Evolutionary conservation across 2,888 invertebrate species (phyloP), one percentile per base, ranked within the genome.

Genomic region (Pandemis heparana): DNA sequence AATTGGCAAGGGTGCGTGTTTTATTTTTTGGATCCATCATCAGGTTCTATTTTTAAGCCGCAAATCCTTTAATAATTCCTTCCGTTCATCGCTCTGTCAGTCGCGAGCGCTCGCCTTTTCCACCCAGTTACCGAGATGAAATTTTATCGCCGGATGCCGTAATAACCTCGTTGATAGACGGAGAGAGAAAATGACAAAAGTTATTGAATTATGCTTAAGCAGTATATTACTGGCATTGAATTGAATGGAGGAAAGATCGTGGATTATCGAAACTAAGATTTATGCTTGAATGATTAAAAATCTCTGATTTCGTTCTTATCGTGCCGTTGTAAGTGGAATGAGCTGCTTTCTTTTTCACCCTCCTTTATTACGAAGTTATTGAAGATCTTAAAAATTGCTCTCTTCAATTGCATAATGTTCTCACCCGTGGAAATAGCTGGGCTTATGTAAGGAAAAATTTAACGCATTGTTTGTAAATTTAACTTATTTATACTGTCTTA

Each of bases 191-290:
- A 74, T 65, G 59, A 60, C 65, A 60, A 70, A 74, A 74, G 63
- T 74, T 74, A 65, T 70, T 74, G 74, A 74, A 74, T 74, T 74
- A 70, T 65, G 70, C 70, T 60, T 65, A 61, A 74, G 74, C 65
- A 60, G 60, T 70, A 70, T 65, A 74, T 74, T 61, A 70, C 70
- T 64, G 64, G 41, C 69, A 48, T 74, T 59, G 67, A 63, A 70
- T 70, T 70, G 41, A 69, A 74, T 70, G 60, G 41, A 39, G 64
- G 46, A 60, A 43, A 46, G 51, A 62, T 67, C 18, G 48, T 10
- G 56, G 41, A 38, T 63, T 63, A 63, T 63, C 46, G 23, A 14
- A 63, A 43, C 67, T 72, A 48, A 51, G 72, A 72, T 72, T 72
- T 72, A 72, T 72, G 53, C 62, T 60, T 67, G 51, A 23, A 38